Conservation (phyloP, 2,888 invertebrate genomes). For the Uloborus plumipes region DNA sequence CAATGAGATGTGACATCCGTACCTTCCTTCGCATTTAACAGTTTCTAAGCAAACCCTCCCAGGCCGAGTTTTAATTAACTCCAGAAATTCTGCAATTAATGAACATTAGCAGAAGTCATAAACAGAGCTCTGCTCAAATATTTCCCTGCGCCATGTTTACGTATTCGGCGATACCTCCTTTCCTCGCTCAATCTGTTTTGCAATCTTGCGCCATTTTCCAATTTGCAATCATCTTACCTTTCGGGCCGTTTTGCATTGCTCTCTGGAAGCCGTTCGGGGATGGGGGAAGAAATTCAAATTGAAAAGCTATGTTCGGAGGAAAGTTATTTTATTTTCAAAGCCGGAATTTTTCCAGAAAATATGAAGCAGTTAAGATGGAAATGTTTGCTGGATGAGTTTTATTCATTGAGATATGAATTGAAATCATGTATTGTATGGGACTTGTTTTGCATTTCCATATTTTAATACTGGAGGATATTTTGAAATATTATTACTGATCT, state of each 20-base stretch:
- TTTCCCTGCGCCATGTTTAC: conserved; percentile 29
- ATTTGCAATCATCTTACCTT: conserved; percentile 8
- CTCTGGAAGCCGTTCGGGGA: background rate
- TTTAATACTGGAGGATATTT: too few species aligned
- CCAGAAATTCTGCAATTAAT: conserved; percentile 55
- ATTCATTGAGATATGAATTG: too few species aligned
- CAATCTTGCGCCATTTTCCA: conserved; percentile 12
- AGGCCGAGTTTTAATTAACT: conserved; percentile 40
- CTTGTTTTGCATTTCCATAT: too few species aligned
- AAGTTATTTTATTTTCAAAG: background rate
- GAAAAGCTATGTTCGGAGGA: background rate
- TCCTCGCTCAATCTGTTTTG: conserved; percentile 18
- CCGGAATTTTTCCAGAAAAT: background rate
- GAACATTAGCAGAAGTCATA: conserved; percentile 51
- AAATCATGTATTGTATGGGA: too few species aligned
- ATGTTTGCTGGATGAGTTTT: too few species aligned
- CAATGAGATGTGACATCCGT: conserved; percentile 23
- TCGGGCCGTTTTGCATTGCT: too few species aligned
- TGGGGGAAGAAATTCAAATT: background rate
- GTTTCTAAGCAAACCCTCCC: background rate
- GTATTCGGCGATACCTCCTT: conserved; percentile 19
- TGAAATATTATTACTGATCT: too few species aligned
- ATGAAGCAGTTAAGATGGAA: too few species aligned
- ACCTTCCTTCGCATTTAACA: conserved; percentile 4
- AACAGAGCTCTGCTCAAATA: conserved; percentile 40